Percentiles rank a stretch among this genome's conserved stretches.
Conservation (phyloP, 2,888 invertebrate genomes). For the Byasa hedistus region DNA sequence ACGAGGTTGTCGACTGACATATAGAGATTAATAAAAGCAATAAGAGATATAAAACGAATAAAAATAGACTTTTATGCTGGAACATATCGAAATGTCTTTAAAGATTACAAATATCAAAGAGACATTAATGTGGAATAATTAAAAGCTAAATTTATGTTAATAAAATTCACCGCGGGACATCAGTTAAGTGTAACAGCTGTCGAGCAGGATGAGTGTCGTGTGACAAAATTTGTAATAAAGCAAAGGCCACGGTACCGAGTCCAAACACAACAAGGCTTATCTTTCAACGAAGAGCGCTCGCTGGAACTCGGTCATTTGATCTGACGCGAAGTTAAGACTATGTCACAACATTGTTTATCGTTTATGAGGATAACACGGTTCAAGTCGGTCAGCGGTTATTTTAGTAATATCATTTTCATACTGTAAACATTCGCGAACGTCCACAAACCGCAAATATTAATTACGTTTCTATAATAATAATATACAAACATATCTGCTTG, state of each 20-base stretch:
- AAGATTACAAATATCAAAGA: conserved; percentile 19
- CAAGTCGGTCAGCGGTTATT: conserved; percentile 22
- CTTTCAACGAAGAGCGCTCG: conserved; percentile 48
- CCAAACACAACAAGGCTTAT: conserved; percentile 56
- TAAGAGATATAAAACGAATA: conserved; percentile 12
- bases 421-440: not conserved
- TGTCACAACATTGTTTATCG: conserved; percentile 32
- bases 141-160: not conserved
- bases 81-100: conserved; percentile 2
- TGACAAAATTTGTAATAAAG: conserved; percentile 54
- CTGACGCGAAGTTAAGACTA: conserved; percentile 38
- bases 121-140: not conserved
- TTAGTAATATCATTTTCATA: not conserved
- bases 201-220: conserved; percentile 45
- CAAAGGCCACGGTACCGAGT: conserved; percentile 53
- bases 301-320: conserved; percentile 62
- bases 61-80: conserved; percentile 10
- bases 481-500: too few relatives aligned
- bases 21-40: conserved; percentile 18
- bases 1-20: conserved; percentile 30
- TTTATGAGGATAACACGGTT: conserved; percentile 18
- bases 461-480: not conserved
- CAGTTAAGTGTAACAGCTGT: conserved; percentile 40
- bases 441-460: not conserved
- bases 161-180: conserved; percentile 22